phyloP scores from a whole-genome alignment of 2,888 invertebrate genomes.

The Sussaba pulchella region DNA sequence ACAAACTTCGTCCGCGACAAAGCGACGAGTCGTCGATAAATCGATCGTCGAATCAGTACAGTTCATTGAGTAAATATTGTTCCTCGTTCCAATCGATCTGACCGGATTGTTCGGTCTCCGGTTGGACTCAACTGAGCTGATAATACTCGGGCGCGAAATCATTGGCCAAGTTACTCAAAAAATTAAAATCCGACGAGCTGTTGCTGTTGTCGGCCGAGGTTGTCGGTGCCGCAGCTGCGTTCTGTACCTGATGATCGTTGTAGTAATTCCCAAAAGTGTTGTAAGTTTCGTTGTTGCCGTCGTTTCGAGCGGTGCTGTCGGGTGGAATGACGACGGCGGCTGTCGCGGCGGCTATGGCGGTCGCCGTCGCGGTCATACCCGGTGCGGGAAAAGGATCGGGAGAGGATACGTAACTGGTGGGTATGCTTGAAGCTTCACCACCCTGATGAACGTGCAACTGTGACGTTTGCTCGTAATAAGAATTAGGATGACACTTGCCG shows the following conservation, averaged over 20 bases:
- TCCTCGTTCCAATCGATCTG: conserved; percentile 82
- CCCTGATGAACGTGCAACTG: conserved; percentile 82
- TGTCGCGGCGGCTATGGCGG: conserved; percentile 84
- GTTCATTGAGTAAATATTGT: conserved; percentile 81
- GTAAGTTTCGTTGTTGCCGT: conserved; percentile 88
- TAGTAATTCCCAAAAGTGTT: conserved; percentile 91
- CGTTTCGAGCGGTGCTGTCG: conserved; percentile 85
- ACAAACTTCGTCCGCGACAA: neutral
- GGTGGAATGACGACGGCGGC: conserved; percentile 87
- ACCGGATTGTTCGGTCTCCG: conserved; percentile 77
- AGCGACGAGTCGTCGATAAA: too few species aligned
- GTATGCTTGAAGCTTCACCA: conserved; percentile 86
- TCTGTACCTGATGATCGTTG: conserved; percentile 80
- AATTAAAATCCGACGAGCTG: conserved; percentile 97
- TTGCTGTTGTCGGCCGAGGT: conserved; percentile 92
- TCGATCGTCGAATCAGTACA: conserved; percentile 74
- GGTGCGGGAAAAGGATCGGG: conserved; percentile 85
- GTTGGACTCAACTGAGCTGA: conserved; percentile 87
- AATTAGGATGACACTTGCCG: conserved; percentile 79
- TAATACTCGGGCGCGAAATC: conserved; percentile 97
- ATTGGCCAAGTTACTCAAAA: conserved; percentile 95
- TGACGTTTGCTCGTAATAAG: conserved; percentile 80
- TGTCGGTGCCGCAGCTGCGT: conserved; percentile 85
- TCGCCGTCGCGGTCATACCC: conserved; percentile 83
- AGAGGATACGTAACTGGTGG: conserved; percentile 84